Evolutionary conservation across 2,113 vertebrate species (phyloP).

Genomic region (Planiliza haematocheilus): DNA sequence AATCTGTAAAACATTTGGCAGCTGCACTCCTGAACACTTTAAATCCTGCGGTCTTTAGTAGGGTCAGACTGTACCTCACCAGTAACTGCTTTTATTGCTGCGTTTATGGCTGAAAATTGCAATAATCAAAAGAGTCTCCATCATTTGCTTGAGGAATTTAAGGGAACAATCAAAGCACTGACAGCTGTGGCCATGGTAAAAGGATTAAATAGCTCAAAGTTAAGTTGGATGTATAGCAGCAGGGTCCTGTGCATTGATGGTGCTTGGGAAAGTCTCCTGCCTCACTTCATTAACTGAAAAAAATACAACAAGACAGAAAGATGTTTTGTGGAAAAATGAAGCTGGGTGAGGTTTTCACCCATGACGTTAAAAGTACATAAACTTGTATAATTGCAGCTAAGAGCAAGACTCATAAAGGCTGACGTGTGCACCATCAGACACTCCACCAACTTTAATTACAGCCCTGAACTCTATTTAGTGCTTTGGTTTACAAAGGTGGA

Average conservation of each 20-base stretch:
- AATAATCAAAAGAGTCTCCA: slow-evolving; percentile 10
- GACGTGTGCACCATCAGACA: slow-evolving; percentile 47
- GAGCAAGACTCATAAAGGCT: slow-evolving; percentile 19
- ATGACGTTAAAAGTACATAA: background rate
- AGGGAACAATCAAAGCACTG: background rate
- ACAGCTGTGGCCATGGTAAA: no score
- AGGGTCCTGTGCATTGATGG: background rate
- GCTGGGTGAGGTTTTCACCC: background rate
- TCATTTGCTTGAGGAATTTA: slow-evolving; percentile 11
- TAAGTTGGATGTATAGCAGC: background rate
- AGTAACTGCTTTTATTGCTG: slow-evolving; percentile 20
- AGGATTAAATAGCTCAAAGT: background rate
- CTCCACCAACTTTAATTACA: slow-evolving; percentile 61
- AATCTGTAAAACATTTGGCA: slow-evolving; percentile 47
- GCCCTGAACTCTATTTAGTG: slow-evolving; percentile 53
- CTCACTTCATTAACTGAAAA: background rate
- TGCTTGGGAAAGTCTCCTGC: background rate
- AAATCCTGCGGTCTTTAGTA: slow-evolving; percentile 40
- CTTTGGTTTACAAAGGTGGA: slow-evolving; percentile 49
- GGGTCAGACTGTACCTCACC: slow-evolving; percentile 30
- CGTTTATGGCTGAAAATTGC: slow-evolving; percentile 28
- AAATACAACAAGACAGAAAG: background rate
- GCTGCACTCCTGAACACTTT: slow-evolving; percentile 42
- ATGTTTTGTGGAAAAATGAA: background rate
- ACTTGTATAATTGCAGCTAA: slow-evolving; percentile 28